phyloP scores from a whole-genome alignment of 2,888 invertebrate genomes.

The Habrosyne pyritoides region DNA sequence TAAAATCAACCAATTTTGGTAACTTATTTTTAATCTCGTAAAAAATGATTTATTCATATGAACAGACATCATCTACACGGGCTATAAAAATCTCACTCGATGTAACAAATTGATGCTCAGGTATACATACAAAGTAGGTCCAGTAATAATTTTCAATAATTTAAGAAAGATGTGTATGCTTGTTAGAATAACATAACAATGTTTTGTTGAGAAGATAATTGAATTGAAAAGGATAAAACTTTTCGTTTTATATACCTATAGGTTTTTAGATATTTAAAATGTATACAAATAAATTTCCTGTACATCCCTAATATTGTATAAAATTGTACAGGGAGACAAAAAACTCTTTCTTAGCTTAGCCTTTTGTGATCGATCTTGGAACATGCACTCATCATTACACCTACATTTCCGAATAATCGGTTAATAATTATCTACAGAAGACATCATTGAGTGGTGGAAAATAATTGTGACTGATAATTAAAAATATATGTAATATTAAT shows the following conservation, averaged over 20 bases:
- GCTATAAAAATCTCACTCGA: constrained; percentile 21
- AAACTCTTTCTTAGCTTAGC: constrained; percentile 14
- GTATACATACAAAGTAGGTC: not conserved
- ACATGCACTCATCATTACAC: constrained; percentile 11
- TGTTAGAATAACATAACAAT: not conserved
- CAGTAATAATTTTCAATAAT: not conserved
- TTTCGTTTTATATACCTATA: not conserved
- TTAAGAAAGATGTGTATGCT: not conserved
- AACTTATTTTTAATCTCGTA: constrained; percentile 36
- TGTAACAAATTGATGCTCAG: constrained; percentile 7
- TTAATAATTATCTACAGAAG: not conserved
- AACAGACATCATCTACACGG: constrained; percentile 9
- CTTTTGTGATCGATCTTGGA: constrained; percentile 19
- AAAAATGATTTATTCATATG: constrained; percentile 29
- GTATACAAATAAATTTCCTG: not conserved
- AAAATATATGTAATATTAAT: not conserved
- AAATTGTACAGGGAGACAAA: constrained; percentile 10
- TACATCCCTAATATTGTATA: constrained; percentile 5
- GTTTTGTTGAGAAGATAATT: not conserved
- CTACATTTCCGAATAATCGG: not conserved
- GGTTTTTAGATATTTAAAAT: not conserved
- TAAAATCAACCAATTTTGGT: constrained; percentile 20
- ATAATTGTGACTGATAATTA: not conserved
- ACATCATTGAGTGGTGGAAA: not conserved
- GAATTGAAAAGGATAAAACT: not conserved